These are phyloP conservation scores for Macaca mulatta DNA, from an alignment of 2,113 vertebrate species.

Conservation along the genomic window DNA sequence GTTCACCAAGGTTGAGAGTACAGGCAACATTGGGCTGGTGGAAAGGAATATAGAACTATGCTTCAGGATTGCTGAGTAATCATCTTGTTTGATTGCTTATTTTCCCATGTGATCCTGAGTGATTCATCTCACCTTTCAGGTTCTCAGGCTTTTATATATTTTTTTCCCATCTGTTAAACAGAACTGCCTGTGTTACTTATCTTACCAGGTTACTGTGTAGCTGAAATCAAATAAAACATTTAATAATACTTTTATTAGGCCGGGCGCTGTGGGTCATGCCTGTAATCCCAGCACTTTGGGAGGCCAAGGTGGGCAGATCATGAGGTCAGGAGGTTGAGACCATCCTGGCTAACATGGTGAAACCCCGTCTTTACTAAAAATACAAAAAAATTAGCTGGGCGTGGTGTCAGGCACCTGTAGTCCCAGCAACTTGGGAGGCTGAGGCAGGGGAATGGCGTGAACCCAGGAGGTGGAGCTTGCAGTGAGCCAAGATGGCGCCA, in stretches of 20 bases:
- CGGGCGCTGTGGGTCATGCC: no score
- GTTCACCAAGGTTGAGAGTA: background rate
- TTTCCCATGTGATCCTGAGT: background rate
- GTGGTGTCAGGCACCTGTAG: no score
- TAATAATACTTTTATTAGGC: background rate
- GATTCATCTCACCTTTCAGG: background rate
- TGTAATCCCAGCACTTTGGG: no score
- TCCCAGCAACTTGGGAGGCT: no score
- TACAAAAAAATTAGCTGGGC: no score
- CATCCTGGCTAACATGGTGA: no score
- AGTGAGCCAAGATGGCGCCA: no score
- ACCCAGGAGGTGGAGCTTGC: no score
- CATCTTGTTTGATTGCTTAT: background rate
- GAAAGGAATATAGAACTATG: background rate
- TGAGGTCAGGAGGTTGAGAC: no score
- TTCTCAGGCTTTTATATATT: background rate
- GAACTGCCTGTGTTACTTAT: background rate
- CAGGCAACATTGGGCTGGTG: background rate
- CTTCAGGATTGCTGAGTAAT: background rate
- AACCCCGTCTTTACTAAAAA: no score
- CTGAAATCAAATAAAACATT: slow-evolving; percentile 11
- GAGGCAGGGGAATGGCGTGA: no score
- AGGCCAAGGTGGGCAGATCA: no score
- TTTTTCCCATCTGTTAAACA: background rate
- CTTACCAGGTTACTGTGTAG: background rate